Percentiles rank a stretch among this genome's conserved stretches.
phyloP scores from a whole-genome alignment of 2,797 vertebrate genomes.

The Manis javanica region DNA sequence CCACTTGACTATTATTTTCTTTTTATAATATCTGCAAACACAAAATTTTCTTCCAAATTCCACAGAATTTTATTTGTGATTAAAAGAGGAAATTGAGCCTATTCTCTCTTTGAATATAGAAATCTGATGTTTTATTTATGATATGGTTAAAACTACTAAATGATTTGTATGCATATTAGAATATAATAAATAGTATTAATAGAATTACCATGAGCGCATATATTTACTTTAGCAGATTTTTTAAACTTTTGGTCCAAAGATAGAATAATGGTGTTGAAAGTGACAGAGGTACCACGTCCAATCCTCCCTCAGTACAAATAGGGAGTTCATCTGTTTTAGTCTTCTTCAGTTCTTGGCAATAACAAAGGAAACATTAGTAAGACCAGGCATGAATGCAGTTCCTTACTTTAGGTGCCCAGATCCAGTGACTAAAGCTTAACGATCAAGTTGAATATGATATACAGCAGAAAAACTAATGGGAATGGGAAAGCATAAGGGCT shows the following conservation, averaged over 20 bases:
- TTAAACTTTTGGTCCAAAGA: conserved; percentile 16
- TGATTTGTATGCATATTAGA: not conserved
- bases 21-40: conserved; percentile 28
- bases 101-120: not conserved
- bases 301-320: conserved; percentile 11
- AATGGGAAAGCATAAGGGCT: not conserved
- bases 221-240: conserved; percentile 24
- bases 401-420: conserved; percentile 23
- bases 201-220: not conserved
- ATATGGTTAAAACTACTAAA: not conserved
- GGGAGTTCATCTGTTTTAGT: conserved; percentile 68
- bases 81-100: not conserved
- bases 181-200: not conserved
- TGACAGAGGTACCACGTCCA: not conserved
- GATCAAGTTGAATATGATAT: not conserved
- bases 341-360: conserved; percentile 69
- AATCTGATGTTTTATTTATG: not conserved
- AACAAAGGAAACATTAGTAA: conserved; percentile 85
- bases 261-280: conserved; percentile 7
- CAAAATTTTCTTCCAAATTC: not conserved
- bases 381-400: conserved; percentile 65
- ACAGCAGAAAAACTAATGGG: not conserved
- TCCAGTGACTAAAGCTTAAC: conserved; percentile 36
- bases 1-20: not conserved
- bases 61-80: not conserved